Base-by-base conservation (phyloP, 2,797 vertebrate species). In the Sebastes steindachneri region DNA sequence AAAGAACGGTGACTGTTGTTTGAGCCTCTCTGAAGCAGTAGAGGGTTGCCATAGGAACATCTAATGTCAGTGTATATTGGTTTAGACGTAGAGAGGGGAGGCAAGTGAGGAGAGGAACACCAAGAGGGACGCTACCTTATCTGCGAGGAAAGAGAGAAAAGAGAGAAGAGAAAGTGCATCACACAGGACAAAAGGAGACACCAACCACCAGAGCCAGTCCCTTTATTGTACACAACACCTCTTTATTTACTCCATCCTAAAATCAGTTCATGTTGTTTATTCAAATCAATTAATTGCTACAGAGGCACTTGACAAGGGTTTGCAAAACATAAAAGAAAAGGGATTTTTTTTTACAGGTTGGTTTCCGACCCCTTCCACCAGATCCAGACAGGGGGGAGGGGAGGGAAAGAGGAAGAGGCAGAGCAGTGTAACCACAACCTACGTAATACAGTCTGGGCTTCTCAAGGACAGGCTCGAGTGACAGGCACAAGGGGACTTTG, bases 171-270 rank as follows among this genome's bases (percentile, higher is more conserved):
- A 82, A 26, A 75, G 79, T 23, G 28, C 83, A 93, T 74, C 71
- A 94, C 88, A 91, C 80, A 77, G 35, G 86, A 95, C 92, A 94
- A 91, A 94, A 93, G 83, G 86, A 96, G 88, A 95, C 95, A 96
- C 95, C 94, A 96, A 92, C 95, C 95, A 95, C 95, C 95, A 96
- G 87, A 95, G 89, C 57, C 85, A 93, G 87, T 93, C 94, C 93
- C 92, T 95, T 96, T 96, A 95, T 96, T 95, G 85, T 95, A 94
- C 93, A 96, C 91, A 92, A 93, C 89, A 96, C 92, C 93, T 94
- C 92, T 96, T 96, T 96, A 95, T 94, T 95, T 68, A 83, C 75
- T 89, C 79, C 82, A 90, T 87, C 84, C 87, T 89, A 89, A 82
- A 90, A 91, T 91, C 90, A 86, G 74, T 79, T 91, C 79, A 90